phyloP scores from a whole-genome alignment of 2,113 vertebrate genomes.

The Anhinga rufa region DNA sequence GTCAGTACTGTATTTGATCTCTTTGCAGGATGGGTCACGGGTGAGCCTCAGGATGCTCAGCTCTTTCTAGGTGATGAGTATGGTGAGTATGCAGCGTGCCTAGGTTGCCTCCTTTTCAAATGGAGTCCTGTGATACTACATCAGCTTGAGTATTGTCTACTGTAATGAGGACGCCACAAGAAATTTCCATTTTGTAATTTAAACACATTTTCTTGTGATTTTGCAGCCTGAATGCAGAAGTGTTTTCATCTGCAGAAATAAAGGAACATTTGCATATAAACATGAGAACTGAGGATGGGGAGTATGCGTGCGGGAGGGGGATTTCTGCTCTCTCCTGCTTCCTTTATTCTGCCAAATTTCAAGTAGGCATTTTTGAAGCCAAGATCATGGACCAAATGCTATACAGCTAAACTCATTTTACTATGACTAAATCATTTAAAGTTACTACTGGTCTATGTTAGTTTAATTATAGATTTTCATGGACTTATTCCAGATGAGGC shows the following conservation, averaged over 20 bases:
- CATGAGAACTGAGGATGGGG: background rate
- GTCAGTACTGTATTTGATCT: background rate
- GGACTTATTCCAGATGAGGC: conserved; percentile 15
- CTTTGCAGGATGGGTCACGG: background rate
- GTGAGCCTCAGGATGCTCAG: background rate
- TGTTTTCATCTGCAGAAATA: conserved; percentile 28
- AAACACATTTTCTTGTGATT: background rate
- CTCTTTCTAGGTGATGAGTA: background rate
- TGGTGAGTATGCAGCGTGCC: background rate
- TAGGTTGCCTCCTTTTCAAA: background rate
- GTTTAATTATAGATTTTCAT: conserved; percentile 46
- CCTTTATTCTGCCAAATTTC: background rate
- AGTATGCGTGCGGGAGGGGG: background rate
- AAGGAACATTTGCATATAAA: conserved; percentile 5
- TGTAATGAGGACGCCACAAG: background rate
- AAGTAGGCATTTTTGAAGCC: conserved; percentile 23
- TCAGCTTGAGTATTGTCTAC: background rate
- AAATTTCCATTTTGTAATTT: background rate
- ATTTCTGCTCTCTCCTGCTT: conserved; percentile 7
- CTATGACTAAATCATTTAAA: conserved; percentile 2
- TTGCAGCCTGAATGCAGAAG: background rate
- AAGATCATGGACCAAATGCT: conserved; percentile 25
- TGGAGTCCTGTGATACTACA: background rate
- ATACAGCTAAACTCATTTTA: conserved; percentile 15
- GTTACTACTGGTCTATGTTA: conserved; percentile 22